A percentile compares a stretch with the other conserved stretches of the same genome.
These are phyloP conservation scores for Leptinotarsa texana DNA, from an alignment of 1,140 invertebrate genomes.

Conservation along the genomic window DNA sequence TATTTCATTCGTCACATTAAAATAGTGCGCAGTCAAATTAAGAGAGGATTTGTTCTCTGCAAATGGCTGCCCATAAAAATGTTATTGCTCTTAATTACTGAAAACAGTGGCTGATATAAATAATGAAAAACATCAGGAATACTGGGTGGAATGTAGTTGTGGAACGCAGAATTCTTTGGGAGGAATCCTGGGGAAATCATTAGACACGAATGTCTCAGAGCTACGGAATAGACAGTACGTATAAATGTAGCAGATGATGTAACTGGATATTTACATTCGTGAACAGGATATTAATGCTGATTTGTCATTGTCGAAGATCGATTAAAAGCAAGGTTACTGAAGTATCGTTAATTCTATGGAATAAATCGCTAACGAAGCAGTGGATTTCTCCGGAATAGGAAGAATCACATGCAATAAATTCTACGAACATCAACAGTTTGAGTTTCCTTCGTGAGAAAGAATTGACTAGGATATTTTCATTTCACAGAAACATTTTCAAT, in stretches of 20 bases:
- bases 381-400: too few relatives aligned
- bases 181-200: background rate
- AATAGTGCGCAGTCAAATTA: constrained; percentile 37
- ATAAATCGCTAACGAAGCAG: too few relatives aligned
- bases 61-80: constrained; percentile 38
- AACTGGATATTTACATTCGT: constrained; percentile 3
- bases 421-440: too few relatives aligned
- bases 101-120: constrained; percentile 39
- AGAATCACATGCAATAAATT: too few relatives aligned
- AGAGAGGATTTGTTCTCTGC: constrained; percentile 36
- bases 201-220: background rate
- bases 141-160: constrained; percentile 28
- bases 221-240: background rate
- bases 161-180: constrained; percentile 22
- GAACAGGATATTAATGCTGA: background rate
- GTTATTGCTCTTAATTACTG: constrained; percentile 41
- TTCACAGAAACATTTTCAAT: too few relatives aligned
- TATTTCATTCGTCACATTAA: constrained; percentile 34
- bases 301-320: background rate
- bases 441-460: too few relatives aligned
- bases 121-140: constrained; percentile 36
- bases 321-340: background rate
- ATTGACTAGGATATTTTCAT: too few relatives aligned
- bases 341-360: too few relatives aligned
- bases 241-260: background rate